Base-by-base conservation (phyloP, 2,113 vertebrate species). In the Triplophysa dalaica region DNA sequence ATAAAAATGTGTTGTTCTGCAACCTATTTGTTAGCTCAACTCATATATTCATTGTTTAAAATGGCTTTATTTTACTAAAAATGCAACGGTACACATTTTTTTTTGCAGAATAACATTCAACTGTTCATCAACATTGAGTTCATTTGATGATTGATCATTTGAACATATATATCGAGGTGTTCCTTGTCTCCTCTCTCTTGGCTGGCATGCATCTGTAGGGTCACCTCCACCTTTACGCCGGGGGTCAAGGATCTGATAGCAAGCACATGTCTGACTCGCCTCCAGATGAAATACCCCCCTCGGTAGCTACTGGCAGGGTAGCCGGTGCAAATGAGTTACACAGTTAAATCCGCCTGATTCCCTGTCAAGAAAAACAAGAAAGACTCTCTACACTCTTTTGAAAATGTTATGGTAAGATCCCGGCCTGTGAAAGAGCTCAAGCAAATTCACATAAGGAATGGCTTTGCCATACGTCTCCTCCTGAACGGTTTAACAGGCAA, bases 401-500 rank as follows among this genome's bases (percentile, higher is more conserved):
- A 68, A 85, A 83, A 75, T 60, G 54, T 74, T 26, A 78, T 14
- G 67, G 70, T 52, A 79, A 72, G 80, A 33, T 61, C 81, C 33
- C 29, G 74, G 29, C 19, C 76, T 54, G 66, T 72, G 41, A 79
- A 84, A 65, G 78, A 78, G 82, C 62, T 58, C 78, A 16, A 73
- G 17, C 50, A 38, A 72, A 22, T 17, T 74, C 22, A 68, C 83
- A 58, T 69, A 78, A 61, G 10, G 50, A 79, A 87, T 81, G 65
- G 58, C 75, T 81, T 83, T 78, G 79, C 82, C 85, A 84, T 45
- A 50, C 50, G 78, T 62, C 78, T 5, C 33, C 65, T 68, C 33
- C 38, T 85, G 82, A 91, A 75, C 61, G 78, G 66, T 92, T 90
- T 81, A 26, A 75, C 90, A 90, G 89, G 83, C 78, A 66, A 50